Percentiles rank a stretch among this genome's conserved stretches.
These are phyloP conservation scores for Plodia interpunctella DNA, from an alignment of 1,140 invertebrate species.

Conservation along the genomic window DNA sequence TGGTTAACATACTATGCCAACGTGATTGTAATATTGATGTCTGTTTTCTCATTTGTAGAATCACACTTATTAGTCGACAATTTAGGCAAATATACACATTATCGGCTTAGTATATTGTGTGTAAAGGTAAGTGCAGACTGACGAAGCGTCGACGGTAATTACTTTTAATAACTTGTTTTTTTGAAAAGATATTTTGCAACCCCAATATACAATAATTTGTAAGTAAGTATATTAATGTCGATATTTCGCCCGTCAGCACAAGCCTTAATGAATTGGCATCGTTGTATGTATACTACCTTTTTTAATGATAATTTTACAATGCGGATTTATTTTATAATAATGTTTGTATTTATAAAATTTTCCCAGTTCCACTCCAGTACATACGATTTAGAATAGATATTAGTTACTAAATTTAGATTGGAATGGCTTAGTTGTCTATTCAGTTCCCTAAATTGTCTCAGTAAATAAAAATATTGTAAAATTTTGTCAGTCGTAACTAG, in stretches of 20 bases:
- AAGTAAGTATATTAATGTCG: too few relatives aligned
- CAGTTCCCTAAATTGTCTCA: background rate
- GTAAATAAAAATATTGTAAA: background rate
- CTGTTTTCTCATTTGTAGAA: background rate
- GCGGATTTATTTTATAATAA: background rate
- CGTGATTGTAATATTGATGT: too few relatives aligned
- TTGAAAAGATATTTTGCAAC: too few relatives aligned
- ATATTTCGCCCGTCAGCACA: too few relatives aligned
- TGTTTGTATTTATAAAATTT: background rate
- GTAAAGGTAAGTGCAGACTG: background rate
- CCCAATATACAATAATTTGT: too few relatives aligned
- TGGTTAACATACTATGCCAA: too few relatives aligned
- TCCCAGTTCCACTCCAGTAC: background rate
- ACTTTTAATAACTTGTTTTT: too few relatives aligned
- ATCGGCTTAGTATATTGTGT: background rate
- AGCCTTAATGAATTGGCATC: too few relatives aligned
- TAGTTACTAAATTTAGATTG: background rate
- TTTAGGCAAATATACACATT: background rate
- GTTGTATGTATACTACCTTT: background rate
- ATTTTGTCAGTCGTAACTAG: background rate
- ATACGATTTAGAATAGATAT: background rate
- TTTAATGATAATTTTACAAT: background rate
- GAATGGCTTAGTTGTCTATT: background rate
- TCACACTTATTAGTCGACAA: background rate
- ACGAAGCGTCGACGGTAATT: background rate